Base-by-base conservation (phyloP, 2,888 invertebrate genomes). In the Nipponacmea schrenckii region DNA sequence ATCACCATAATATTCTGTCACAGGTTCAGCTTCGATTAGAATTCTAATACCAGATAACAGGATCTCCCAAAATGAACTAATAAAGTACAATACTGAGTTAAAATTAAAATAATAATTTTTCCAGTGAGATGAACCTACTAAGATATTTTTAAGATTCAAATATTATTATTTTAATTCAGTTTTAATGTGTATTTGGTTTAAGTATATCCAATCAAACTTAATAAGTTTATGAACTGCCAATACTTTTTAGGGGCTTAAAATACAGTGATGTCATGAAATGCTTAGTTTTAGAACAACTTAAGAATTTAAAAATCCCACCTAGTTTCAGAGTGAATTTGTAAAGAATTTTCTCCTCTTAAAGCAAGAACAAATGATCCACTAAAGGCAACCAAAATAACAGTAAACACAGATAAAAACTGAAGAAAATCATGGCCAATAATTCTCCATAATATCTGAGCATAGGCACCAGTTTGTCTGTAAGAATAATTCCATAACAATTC, bases 351-450 rank as follows among this genome's bases (percentile, higher is more conserved):
- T 63, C 84, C 84, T 20, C 80, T 78, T 8, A 85, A 74, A 1
- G 84, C 77, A 67, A 85, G 72, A 10, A 83, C 67, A 66, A 85
- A 85, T 24, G 84, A 74, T 8, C 84, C 86, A 76, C 81, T 83
- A 71, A 86, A 86, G 1, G 86, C 83, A n/a, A 86, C 69, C 15
- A 85, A 77, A 24, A 85, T 81, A 39, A 86, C 81, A 10, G 78
- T 65, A 69, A 86, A 86, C 26, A 85, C 76, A 10, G 81, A 73
- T 2, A 79, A 77, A 68, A 86, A 86, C 80, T 85, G 84, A 8
- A 82, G 44, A 74, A 86, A 82, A 66, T 86, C 86, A 67, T 84
- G 80, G 2, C 71, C 76, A 15, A 85, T 68, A 10, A 84, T 81
- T 65, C 81, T 71, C 77, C 81, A 84, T 48, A 85, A 72, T 62